Evolutionary conservation across 2,113 vertebrate species (phyloP).

Genomic region (Patagioenas fasciata): DNA sequence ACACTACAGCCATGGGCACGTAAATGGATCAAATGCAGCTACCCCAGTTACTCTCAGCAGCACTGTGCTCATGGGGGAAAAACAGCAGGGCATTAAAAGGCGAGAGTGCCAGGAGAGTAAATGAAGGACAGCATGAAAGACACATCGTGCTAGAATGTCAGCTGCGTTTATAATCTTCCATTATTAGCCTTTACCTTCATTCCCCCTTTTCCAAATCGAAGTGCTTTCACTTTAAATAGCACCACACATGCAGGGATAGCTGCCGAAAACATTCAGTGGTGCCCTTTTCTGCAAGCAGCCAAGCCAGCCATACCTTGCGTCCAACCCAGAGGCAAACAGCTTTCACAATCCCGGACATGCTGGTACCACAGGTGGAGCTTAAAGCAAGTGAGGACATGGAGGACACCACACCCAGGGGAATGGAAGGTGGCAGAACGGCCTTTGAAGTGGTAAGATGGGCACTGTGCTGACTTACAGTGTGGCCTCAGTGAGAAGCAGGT

Average conservation of each 20-base stretch:
- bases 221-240: background rate
- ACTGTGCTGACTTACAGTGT: background rate
- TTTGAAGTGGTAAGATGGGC: background rate
- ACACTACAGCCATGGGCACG: background rate
- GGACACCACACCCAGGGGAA: background rate
- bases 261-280: background rate
- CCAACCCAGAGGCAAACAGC: background rate
- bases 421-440: background rate
- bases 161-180: constrained; percentile 15
- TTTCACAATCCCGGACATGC: background rate
- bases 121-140: constrained; percentile 15
- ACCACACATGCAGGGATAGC: background rate
- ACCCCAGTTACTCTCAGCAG: background rate
- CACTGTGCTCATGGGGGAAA: background rate
- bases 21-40: background rate
- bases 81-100: background rate
- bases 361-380: background rate
- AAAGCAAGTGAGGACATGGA: fast-evolving
- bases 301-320: background rate
- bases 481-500: background rate
- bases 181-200: constrained; percentile 21
- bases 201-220: background rate
- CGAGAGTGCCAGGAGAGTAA: background rate
- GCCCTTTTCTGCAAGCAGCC: background rate
- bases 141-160: background rate